These are phyloP conservation scores for Polyommatus icarus DNA, from an alignment of 2,888 invertebrate species.

Conservation along the genomic window DNA sequence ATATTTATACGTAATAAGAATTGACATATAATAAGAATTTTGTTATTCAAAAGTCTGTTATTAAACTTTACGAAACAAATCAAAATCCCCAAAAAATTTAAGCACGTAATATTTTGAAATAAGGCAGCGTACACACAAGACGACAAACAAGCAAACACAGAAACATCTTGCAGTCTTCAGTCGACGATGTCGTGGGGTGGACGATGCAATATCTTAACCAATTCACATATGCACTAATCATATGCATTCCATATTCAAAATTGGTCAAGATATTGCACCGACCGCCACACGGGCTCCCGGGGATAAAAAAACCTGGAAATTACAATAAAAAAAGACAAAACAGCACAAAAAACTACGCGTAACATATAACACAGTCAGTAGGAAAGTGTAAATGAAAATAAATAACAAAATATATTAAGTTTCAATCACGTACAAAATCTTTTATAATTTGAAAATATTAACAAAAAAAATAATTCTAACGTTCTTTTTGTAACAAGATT, in stretches of 20 bases:
- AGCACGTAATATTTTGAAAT: not conserved
- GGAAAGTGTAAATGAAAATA: no score
- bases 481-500: not conserved
- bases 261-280: constrained; percentile 80
- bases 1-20: no score
- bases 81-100: no score
- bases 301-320: constrained; percentile 32
- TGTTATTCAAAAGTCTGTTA: no score
- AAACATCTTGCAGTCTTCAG: constrained; percentile 43
- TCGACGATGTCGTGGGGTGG: constrained; percentile 63
- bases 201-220: constrained; percentile 81
- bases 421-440: no score
- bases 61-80: no score
- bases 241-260: constrained; percentile 58
- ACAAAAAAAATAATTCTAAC: no score
- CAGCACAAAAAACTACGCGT: not conserved
- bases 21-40: no score
- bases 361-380: not conserved
- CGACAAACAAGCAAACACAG: constrained; percentile 38
- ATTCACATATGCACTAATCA: constrained; percentile 55
- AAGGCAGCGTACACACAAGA: constrained; percentile 30
- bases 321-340: constrained; percentile 23
- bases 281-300: constrained; percentile 61
- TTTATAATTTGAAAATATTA: no score
- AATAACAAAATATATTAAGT: no score